Conservation (phyloP, 2,888 invertebrate species). For the Exocentrus adspersus region DNA sequence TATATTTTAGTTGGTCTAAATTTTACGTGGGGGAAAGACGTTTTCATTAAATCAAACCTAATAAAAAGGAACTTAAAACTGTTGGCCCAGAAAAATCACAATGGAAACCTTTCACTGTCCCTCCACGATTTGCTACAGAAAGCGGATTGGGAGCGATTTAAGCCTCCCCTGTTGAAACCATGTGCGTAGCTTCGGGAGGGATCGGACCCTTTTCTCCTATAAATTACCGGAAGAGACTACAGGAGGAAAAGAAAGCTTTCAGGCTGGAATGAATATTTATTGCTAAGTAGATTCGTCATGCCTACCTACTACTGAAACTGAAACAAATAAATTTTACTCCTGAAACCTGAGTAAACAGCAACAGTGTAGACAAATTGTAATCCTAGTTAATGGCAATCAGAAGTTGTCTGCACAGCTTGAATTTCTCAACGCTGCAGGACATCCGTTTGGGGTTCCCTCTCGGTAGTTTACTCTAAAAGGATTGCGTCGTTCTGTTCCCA, state of each 20-base stretch:
- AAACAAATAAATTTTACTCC: too few species aligned
- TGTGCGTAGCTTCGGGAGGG: slow-evolving; percentile 24
- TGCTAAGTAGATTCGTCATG: too few species aligned
- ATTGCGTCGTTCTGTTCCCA: neutral
- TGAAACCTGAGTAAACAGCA: too few species aligned
- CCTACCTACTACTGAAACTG: too few species aligned
- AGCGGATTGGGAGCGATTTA: slow-evolving; percentile 28
- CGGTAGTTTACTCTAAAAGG: neutral
- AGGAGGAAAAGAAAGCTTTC: too few species aligned
- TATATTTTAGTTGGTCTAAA: too few species aligned
- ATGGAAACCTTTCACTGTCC: slow-evolving; percentile 20
- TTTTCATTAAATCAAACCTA: slow-evolving; percentile 26
- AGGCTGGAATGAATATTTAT: too few species aligned
- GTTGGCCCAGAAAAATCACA: slow-evolving; percentile 27
- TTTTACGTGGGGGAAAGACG: slow-evolving; percentile 17
- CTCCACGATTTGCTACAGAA: slow-evolving; percentile 6
- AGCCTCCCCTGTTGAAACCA: slow-evolving; percentile 14
- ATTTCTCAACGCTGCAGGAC: neutral
- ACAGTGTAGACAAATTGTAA: too few species aligned
- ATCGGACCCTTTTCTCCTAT: slow-evolving; percentile 8
- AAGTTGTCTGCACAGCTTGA: neutral
- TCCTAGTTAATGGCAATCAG: neutral
- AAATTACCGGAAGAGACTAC: slow-evolving; percentile 3
- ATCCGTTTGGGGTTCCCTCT: neutral
- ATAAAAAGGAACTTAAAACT: slow-evolving; percentile 25